Conservation (phyloP, 2,113 vertebrate species). For the Sylvia atricapilla region DNA sequence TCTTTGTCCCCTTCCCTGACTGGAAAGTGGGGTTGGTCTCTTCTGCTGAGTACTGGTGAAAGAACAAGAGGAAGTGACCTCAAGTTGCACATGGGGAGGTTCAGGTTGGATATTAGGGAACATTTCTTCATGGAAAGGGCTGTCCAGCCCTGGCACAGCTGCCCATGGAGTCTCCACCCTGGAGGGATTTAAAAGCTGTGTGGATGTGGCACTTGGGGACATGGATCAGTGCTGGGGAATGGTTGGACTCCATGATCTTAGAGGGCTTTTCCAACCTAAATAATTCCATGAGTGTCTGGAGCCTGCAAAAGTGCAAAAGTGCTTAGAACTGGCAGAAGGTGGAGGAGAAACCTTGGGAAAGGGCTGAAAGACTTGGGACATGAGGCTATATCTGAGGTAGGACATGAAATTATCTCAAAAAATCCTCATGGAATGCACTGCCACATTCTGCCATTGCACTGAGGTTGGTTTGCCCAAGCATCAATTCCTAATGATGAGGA, state of each 20-base stretch:
- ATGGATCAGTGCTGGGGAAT: accelerated
- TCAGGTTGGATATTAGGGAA: not conserved
- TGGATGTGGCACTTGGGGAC: not conserved
- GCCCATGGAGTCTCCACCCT: not conserved
- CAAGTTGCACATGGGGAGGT: not conserved
- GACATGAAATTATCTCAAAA: accelerated
- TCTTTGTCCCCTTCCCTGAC: not conserved
- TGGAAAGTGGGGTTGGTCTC: not conserved
- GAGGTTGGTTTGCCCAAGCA: not conserved
- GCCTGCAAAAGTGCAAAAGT: too few species aligned
- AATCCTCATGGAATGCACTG: not conserved
- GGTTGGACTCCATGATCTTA: not conserved
- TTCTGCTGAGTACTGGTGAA: not conserved
- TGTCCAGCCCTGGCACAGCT: not conserved
- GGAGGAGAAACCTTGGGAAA: not conserved
- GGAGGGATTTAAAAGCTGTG: not conserved
- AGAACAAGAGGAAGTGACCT: not conserved
- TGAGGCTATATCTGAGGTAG: not conserved
- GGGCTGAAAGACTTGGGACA: not conserved
- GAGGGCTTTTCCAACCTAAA: not conserved
- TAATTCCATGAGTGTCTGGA: not conserved
- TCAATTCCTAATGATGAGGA: accelerated
- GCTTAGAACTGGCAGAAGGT: not conserved
- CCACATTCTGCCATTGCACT: not conserved
- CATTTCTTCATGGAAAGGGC: not conserved